Percentiles rank a stretch among this genome's conserved stretches.
phyloP scores from a whole-genome alignment of 2,888 invertebrate genomes.

The Trichacis sp. region DNA sequence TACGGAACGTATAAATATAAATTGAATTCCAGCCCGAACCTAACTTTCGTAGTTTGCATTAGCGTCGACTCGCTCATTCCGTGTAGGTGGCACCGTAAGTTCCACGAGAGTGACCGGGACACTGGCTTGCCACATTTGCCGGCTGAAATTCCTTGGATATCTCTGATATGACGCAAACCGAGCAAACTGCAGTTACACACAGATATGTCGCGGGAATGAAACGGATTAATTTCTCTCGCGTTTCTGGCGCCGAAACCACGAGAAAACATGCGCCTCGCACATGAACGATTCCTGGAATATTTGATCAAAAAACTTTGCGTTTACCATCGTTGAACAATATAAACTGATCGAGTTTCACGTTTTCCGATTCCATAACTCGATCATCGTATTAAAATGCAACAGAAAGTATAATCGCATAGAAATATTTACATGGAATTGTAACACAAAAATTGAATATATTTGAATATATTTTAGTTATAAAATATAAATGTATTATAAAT shows the following conservation, averaged over 20 bases:
- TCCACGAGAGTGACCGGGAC: conserved; percentile 9
- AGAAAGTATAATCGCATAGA: too few species aligned
- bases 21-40: not conserved
- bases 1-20: not conserved
- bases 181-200: conserved; percentile 8
- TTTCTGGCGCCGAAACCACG: not conserved
- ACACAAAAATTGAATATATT: too few species aligned
- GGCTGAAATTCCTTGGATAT: conserved; percentile 13
- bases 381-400: too few species aligned
- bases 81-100: not conserved
- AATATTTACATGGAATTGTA: too few species aligned
- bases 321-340: too few species aligned
- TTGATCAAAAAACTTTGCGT: too few species aligned
- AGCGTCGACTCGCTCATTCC: not conserved
- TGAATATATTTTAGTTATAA: too few species aligned
- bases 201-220: conserved; percentile 16
- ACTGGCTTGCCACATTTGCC: conserved; percentile 11
- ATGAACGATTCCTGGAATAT: not conserved
- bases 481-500: too few species aligned
- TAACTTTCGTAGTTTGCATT: not conserved
- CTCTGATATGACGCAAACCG: conserved; percentile 11
- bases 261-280: not conserved
- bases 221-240: conserved; percentile 15
- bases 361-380: too few species aligned
- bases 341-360: too few species aligned